A percentile compares a stretch with the other conserved stretches of the same genome.
phyloP scores from a whole-genome alignment of 1,140 invertebrate genomes.

The Tachypleus tridentatus region DNA sequence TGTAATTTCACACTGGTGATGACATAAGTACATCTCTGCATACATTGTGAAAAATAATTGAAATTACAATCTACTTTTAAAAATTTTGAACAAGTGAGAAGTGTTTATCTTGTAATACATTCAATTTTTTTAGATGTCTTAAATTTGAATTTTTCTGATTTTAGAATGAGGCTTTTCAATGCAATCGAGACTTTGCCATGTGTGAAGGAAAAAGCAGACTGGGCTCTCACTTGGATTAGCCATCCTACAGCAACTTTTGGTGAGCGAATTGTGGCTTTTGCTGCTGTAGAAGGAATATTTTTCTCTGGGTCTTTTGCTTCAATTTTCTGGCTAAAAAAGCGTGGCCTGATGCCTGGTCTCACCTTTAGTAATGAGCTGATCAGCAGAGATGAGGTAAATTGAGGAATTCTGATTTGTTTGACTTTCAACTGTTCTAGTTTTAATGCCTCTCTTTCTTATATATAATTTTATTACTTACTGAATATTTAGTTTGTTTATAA shows the following conservation, averaged over 20 bases:
- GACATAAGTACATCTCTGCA: too few species aligned
- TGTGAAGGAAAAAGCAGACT: conserved; percentile 94
- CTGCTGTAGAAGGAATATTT: conserved; percentile 97
- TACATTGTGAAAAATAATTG: too few species aligned
- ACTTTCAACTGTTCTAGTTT: too few species aligned
- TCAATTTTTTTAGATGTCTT: too few species aligned
- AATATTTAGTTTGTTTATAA: too few species aligned
- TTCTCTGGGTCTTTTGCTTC: conserved; percentile 98
- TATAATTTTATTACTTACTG: too few species aligned
- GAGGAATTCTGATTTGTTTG: neutral
- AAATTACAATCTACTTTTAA: too few species aligned
- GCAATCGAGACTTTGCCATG: conserved; percentile 94
- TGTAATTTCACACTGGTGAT: too few species aligned
- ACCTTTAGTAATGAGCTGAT: conserved; percentile 99
- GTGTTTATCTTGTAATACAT: too few species aligned
- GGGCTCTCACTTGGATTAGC: conserved; percentile 93
- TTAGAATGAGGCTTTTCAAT: conserved; percentile 79
- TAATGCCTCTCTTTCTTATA: too few species aligned
- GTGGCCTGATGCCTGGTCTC: conserved; percentile 95
- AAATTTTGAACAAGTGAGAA: too few species aligned
- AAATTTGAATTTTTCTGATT: too few species aligned
- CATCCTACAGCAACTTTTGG: conserved; percentile 73
- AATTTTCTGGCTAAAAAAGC: conserved; percentile 98
- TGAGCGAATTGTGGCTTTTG: conserved; percentile 92
- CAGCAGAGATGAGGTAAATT: conserved; percentile 78